These are phyloP conservation scores for Prosopocoilus inquinatus DNA, from an alignment of 2,888 invertebrate species.

Conservation along the genomic window DNA sequence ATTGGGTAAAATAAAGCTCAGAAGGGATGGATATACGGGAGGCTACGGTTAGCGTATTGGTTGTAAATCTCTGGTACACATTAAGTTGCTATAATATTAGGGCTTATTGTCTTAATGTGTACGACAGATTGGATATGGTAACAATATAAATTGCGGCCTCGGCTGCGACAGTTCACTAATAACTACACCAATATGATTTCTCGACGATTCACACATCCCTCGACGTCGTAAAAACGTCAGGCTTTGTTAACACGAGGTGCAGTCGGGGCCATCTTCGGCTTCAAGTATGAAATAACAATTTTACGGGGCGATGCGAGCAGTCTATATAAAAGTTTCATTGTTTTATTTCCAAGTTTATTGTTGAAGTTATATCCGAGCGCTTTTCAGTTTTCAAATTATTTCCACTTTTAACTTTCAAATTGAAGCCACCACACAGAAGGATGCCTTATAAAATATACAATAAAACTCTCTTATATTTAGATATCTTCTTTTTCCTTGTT, in stretches of 20 bases:
- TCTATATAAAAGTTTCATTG: conserved; percentile 31
- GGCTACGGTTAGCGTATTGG: conserved; percentile 1
- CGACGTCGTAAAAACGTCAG: conserved; percentile 31
- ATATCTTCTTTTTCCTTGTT: too few species aligned
- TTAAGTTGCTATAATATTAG: conserved; percentile 41
- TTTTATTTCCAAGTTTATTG: conserved; percentile 24
- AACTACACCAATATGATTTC: conserved; percentile 30
- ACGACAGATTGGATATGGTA: conserved; percentile 46
- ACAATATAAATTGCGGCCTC: conserved; percentile 40
- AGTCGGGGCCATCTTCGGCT: conserved; percentile 14
- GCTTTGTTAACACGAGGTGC: conserved; percentile 6
- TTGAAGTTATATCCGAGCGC: conserved; percentile 8
- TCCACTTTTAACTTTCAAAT: conserved; percentile 3
- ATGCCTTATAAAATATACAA: too few species aligned
- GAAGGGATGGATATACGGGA: conserved; percentile 4
- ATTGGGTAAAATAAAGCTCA: conserved; percentile 15
- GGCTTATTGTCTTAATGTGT: conserved; percentile 45
- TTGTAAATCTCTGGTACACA: conserved; percentile 36
- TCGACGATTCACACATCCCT: conserved; percentile 31
- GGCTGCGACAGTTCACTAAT: conserved; percentile 22
- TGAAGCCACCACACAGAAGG: neutral
- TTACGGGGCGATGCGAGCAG: conserved; percentile 24
- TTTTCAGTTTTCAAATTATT: neutral
- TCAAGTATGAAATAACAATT: conserved; percentile 29
- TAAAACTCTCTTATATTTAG: too few species aligned